Percentiles rank a stretch among this genome's conserved stretches.
Evolutionary conservation across 2,113 vertebrate genomes (phyloP).

Genomic region (Corythoichthys haematopterus): DNA sequence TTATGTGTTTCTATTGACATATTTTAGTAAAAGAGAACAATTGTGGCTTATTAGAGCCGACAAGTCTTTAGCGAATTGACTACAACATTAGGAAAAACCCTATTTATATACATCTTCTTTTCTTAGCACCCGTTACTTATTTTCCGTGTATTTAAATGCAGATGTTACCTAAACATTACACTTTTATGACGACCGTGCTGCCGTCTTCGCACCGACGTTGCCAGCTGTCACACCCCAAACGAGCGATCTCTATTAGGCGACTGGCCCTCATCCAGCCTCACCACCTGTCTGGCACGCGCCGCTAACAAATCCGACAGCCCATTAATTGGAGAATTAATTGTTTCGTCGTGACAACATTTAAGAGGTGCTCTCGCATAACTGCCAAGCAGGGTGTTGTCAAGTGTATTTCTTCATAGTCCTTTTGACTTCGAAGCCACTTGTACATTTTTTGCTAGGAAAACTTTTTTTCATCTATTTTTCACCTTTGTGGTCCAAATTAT

Average conservation of each 20-base stretch:
- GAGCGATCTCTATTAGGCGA: constrained; percentile 3
- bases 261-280: neutral
- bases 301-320: neutral
- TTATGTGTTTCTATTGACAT: no score
- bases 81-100: no score
- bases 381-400: neutral
- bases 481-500: no score
- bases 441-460: neutral
- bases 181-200: neutral
- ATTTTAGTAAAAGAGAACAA: no score
- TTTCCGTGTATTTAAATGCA: neutral
- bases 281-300: constrained; percentile 1
- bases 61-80: no score
- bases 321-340: neutral
- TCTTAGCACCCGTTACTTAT: no score
- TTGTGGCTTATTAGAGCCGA: no score
- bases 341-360: neutral
- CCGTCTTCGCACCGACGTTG: neutral
- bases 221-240: neutral
- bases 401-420: neutral
- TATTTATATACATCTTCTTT: no score
- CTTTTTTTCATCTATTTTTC: no score
- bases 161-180: neutral
- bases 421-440: no score
- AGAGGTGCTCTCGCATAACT: neutral